Evolutionary conservation across 2,797 vertebrate species (phyloP).

Genomic region (Sebastes vulpes): DNA sequence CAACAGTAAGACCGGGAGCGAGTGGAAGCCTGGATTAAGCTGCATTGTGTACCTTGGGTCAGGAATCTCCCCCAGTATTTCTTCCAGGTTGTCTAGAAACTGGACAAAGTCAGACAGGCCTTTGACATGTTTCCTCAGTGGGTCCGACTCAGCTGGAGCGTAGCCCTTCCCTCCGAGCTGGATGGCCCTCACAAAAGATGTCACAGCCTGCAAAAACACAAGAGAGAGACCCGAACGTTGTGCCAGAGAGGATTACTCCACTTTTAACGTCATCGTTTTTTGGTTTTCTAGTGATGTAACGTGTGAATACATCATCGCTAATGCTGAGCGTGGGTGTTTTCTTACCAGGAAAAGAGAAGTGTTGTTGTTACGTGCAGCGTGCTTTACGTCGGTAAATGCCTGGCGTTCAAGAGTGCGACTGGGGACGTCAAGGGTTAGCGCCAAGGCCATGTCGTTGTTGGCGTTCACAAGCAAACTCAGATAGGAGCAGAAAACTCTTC

Average conservation of each 20-base stretch:
- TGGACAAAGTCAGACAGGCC: slow-evolving; percentile 91
- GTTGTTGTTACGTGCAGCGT: slow-evolving; percentile 80
- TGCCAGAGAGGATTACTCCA: background rate
- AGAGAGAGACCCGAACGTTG: slow-evolving; percentile 32
- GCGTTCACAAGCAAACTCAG: slow-evolving; percentile 92
- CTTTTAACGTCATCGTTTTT: background rate
- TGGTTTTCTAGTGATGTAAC: background rate
- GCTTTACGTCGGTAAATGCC: slow-evolving; percentile 93
- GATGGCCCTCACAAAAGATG: slow-evolving; percentile 92
- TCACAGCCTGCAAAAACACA: slow-evolving; percentile 85
- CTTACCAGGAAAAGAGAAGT: slow-evolving; percentile 94
- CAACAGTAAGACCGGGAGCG: slow-evolving; percentile 15
- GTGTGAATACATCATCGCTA: background rate
- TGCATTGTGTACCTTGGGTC: slow-evolving; percentile 89
- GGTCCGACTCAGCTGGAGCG: slow-evolving; percentile 89
- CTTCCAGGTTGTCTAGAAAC: slow-evolving; percentile 93
- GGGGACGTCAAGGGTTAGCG: slow-evolving; percentile 90
- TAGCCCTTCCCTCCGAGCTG: slow-evolving; percentile 95
- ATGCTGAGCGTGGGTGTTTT: background rate
- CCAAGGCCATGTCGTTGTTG: slow-evolving; percentile 92
- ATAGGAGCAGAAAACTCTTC: slow-evolving; percentile 90
- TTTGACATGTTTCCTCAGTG: slow-evolving; percentile 91
- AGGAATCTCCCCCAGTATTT: slow-evolving; percentile 91
- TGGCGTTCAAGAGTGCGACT: slow-evolving; percentile 88
- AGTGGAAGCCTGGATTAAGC: slow-evolving; percentile 38